These are phyloP conservation scores for Botrylloides violaceus DNA, from an alignment of 23 tunicate species.

Conservation along the genomic window DNA sequence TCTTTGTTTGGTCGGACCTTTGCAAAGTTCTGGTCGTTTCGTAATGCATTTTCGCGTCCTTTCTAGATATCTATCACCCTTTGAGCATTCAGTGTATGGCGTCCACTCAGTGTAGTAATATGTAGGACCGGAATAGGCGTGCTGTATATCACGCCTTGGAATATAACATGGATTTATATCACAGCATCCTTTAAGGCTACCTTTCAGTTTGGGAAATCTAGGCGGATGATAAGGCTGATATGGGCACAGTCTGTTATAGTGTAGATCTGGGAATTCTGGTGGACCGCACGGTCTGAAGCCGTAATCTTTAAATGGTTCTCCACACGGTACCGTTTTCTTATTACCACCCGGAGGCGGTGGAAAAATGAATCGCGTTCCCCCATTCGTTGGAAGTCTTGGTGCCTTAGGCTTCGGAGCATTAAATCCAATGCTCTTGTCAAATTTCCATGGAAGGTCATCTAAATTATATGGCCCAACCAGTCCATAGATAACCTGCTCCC, in stretches of 20 bases:
- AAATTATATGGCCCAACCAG: slow-evolving; percentile 4
- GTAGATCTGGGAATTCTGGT: background rate
- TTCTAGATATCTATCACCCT: slow-evolving; percentile 1
- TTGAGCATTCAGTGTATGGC: slow-evolving; percentile 20
- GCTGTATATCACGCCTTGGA: slow-evolving; percentile 12
- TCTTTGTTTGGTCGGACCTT: background rate
- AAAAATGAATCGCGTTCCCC: background rate
- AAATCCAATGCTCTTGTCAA: background rate
- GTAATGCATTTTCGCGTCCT: slow-evolving; percentile 20
- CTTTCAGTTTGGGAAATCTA: slow-evolving; percentile 33
- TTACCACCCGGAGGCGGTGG: background rate
- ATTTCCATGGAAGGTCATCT: background rate
- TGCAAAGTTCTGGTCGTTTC: background rate
- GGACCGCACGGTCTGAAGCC: slow-evolving; percentile 4
- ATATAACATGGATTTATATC: slow-evolving; percentile 51
- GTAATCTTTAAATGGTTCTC: background rate
- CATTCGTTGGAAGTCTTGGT: background rate
- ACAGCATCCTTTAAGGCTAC: slow-evolving; percentile 83
- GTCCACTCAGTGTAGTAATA: slow-evolving; percentile 38
- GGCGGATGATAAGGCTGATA: slow-evolving; percentile 31
- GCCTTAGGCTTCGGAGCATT: background rate
- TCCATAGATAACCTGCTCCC: slow-evolving; percentile 1
- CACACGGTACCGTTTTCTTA: slow-evolving; percentile 2
- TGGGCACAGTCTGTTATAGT: slow-evolving; percentile 43
- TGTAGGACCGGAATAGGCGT: slow-evolving; percentile 35